These are phyloP conservation scores for Blennius ocellaris DNA, from an alignment of 2,113 vertebrate genomes.

Conservation along the genomic window DNA sequence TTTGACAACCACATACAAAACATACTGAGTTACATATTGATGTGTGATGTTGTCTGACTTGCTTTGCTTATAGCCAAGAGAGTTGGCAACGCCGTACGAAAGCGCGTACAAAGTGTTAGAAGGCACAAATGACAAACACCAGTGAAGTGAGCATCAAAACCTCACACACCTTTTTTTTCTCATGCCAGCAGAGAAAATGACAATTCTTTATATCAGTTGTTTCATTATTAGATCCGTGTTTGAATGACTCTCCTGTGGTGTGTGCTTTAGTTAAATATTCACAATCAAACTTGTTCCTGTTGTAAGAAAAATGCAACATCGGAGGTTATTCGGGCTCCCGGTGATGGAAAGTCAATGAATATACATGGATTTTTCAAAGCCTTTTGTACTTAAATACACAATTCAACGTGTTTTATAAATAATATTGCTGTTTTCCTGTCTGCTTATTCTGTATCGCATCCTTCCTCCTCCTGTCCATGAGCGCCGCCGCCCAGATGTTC, in stretches of 20 bases:
- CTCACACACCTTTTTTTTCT: constrained; percentile 16
- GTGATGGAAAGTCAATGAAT: no score
- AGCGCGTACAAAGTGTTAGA: constrained; percentile 9
- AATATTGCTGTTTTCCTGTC: neutral
- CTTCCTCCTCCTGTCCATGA: constrained; percentile 46
- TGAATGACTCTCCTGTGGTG: neutral
- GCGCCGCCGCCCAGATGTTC: constrained; percentile 58
- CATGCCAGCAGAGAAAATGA: constrained; percentile 12
- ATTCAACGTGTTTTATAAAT: neutral
- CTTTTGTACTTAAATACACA: neutral
- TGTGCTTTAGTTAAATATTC: neutral
- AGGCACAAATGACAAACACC: neutral
- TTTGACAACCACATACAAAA: constrained; percentile 20
- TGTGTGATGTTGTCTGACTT: constrained; percentile 27
- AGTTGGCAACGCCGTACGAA: constrained; percentile 19
- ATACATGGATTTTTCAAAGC: neutral
- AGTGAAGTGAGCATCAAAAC: neutral
- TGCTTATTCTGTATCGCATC: neutral
- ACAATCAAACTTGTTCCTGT: no score
- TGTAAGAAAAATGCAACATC: neutral
- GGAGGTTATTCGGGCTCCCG: neutral
- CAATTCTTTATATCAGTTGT: neutral
- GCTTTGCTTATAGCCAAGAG: constrained; percentile 18
- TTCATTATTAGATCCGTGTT: neutral
- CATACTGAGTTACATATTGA: constrained; percentile 15